A percentile compares a stretch with the other conserved stretches of the same genome.
phyloP scores from a whole-genome alignment of 2,888 invertebrate genomes.

The Psylliodes chrysocephalus region DNA sequence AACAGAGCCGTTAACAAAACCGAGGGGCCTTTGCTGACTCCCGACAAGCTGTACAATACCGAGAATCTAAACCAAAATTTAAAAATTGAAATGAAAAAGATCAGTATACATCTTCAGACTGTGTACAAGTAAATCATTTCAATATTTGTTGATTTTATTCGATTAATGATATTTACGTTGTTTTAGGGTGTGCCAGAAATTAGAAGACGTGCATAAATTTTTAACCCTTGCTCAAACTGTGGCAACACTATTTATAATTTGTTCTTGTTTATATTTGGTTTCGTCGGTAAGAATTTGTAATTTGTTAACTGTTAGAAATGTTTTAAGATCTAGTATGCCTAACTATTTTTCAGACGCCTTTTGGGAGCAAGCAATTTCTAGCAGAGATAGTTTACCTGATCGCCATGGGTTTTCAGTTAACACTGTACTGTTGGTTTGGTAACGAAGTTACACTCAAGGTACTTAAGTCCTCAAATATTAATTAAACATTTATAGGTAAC shows the following conservation, averaged over 20 bases:
- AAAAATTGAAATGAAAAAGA: constrained; percentile 54
- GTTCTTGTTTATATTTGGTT: constrained; percentile 58
- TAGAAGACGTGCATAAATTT: constrained; percentile 55
- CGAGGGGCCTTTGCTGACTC: constrained; percentile 16
- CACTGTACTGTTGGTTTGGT: constrained; percentile 55
- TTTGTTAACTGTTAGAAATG: not conserved
- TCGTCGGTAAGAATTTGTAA: constrained; percentile 53
- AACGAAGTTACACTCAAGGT: constrained; percentile 58
- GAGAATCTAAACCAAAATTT: constrained; percentile 44
- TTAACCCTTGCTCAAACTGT: constrained; percentile 57
- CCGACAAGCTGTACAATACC: constrained; percentile 31
- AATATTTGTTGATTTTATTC: not conserved
- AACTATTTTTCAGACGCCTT: constrained; percentile 49
- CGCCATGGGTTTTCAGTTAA: constrained; percentile 57
- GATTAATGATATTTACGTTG: too few species aligned
- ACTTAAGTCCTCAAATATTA: constrained; percentile 23
- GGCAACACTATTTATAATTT: constrained; percentile 58
- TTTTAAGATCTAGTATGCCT: constrained; percentile 21
- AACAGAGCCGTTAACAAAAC: constrained; percentile 41
- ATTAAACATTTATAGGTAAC: too few species aligned
- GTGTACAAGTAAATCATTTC: constrained; percentile 50
- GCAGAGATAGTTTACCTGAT: constrained; percentile 57
- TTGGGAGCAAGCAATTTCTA: constrained; percentile 57
- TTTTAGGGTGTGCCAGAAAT: constrained; percentile 53
- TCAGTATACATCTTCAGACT: constrained; percentile 55